Base-by-base conservation (phyloP, 2,888 invertebrate genomes). In the Heliconius ismenius region DNA sequence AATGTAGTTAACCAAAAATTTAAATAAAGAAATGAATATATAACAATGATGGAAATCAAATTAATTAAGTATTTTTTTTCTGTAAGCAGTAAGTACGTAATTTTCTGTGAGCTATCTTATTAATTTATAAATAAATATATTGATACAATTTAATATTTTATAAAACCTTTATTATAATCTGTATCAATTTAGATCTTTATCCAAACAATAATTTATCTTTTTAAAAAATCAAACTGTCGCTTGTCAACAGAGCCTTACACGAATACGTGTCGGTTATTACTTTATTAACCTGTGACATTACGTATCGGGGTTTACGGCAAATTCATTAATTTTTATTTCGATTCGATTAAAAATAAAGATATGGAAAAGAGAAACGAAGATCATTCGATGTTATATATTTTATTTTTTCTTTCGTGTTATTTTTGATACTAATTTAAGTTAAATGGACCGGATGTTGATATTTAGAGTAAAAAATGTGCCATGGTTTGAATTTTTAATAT, bases 251-350 rank as follows among this genome's bases (percentile, higher is more conserved):
- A 9, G 73, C 73, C 39, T 65, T 76, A 76, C 36, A 65, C 26
- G 65, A 70, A 67, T 67, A 76, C 72, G 76, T 73, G 76, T 76
- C 76, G 18, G 6, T 60, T 76, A 73, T 76, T 60, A 65, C 76
- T 70, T 54, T 75, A 43, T 60, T 73, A 76, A 65, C 72, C 72
- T 76, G 76, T 73, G 77, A 74, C 76, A 77, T 73, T 72, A 75
- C 70, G 73, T 24, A 74, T 78, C 64, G 64, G 64, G 78, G 78
- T 78, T 78, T 78, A 78, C 76, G 24, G 75, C 76, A 63, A 43
- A 74, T 75, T 79, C 79, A 79, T 79, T 76, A 79, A 79, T 77
- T 69, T 77, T 77, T 76, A 75, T 26, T 75, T 73, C 58, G 58
- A 58, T 58, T 54, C 69, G 73, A 74, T 76, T 74, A 74, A 76